These are phyloP conservation scores for Pristionchus fissidentatus DNA, from an alignment of 2,888 invertebrate species.

Conservation along the genomic window DNA sequence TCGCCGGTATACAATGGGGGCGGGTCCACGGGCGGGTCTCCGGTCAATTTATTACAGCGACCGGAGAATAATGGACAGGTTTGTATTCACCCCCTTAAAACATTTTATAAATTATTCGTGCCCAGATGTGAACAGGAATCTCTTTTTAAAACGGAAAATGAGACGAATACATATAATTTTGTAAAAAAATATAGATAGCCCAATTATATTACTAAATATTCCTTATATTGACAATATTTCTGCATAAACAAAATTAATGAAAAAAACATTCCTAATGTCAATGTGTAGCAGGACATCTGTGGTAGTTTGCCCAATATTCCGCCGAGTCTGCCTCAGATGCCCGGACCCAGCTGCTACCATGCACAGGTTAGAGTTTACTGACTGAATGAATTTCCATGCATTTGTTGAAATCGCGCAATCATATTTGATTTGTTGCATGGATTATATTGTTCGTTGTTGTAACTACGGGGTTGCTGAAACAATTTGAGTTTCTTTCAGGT, in stretches of 20 bases:
- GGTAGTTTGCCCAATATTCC: conserved; percentile 54
- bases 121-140: background rate
- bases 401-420: background rate
- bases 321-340: conserved; percentile 43
- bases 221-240: background rate
- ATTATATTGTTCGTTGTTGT: no score
- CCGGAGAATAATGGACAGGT: conserved; percentile 23
- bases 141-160: background rate
- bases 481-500: conserved; percentile 23
- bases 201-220: background rate
- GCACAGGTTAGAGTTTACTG: conserved; percentile 43
- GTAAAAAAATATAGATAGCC: no score
- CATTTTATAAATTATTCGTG: no score
- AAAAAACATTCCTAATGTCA: background rate
- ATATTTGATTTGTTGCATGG: background rate
- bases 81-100: no score
- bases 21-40: conserved; percentile 28
- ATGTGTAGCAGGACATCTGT: conserved; percentile 14
- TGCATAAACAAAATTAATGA: background rate
- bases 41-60: conserved; percentile 34
- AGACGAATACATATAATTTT: no score
- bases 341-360: conserved; percentile 52
- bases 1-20: conserved; percentile 33
- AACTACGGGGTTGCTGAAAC: no score
- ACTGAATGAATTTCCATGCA: background rate